Evolutionary conservation across 53 echinoderm and acorn worm species (phyloP), one percentile per base, ranked within the genome.

Genomic region (Antedon mediterranea): DNA sequence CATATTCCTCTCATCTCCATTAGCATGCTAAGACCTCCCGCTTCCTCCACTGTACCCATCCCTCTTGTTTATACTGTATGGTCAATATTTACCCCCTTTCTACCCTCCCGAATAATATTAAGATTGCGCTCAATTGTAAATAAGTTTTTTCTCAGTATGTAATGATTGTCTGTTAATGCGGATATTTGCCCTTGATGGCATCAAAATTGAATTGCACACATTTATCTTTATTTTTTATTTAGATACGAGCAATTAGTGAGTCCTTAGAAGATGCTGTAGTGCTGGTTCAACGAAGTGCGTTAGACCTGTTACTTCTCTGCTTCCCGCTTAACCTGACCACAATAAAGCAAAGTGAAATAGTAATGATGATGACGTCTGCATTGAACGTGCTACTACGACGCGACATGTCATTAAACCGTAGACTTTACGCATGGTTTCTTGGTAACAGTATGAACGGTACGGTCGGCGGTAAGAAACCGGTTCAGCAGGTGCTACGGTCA

Each of bases 321-420:
- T 91, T 98, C 72, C 98, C 98, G 0, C 77, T 92, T 73, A 86
- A 88, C 79, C 83, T 82, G 71, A 31, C 83, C 0, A 42, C 43
- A 33, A 32, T 84, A 0, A 31, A 79, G 29, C 72, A 79, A 29
- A 90, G 86, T 6, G 86, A 98, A 29, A 82, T 84, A 34, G 76
- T 80, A 3, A 83, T 80, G 75, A 78, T 98, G 3, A 42, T 92
- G 71, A 93, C 91, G 0, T 90, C 98, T 2, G 85, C 90, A 30
- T 89, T 98, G 43, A 90, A 90, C 31, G 90, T 90, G 13, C 82
- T 98, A 28, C 86, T 98, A 15, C 87, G 98, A 20, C 85, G 98
- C 0, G 98, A 98, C 90, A 98, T 98, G 98, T 98, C 98, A 23
- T 85, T 98, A 7, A 98, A 98, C 42, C 81, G 98, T 6, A 82